These are phyloP conservation scores for Harpagifer antarcticus DNA, from an alignment of 2,797 vertebrate genomes.

Conservation along the genomic window DNA sequence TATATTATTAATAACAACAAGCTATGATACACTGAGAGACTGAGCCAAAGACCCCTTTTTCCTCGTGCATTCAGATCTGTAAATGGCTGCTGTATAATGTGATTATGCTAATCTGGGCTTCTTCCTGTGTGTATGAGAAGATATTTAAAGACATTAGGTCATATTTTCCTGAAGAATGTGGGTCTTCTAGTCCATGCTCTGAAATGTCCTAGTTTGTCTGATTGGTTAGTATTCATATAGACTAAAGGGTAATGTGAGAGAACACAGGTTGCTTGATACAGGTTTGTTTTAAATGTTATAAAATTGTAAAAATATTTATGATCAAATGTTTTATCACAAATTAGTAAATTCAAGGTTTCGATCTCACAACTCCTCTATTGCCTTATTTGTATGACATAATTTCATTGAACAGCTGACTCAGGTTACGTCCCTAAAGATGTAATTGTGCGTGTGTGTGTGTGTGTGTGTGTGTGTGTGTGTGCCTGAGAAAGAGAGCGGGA, in stretches of 20 bases:
- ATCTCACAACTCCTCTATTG: background rate
- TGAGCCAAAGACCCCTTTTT: conserved; percentile 10
- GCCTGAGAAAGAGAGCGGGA: conserved; percentile 9
- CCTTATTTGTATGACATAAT: conserved; percentile 39
- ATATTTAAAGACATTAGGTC: conserved; percentile 78
- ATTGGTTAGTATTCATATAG: conserved; percentile 27
- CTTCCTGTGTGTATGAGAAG: conserved; percentile 58
- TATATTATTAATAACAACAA: background rate
- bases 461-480: background rate
- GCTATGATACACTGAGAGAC: conserved; percentile 28
- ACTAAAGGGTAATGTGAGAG: background rate
- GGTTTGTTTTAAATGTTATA: background rate
- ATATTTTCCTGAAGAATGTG: conserved; percentile 76
- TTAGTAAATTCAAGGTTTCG: conserved; percentile 1
- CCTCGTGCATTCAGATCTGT: conserved; percentile 15
- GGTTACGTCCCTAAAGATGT: conserved; percentile 56
- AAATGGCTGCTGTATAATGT: conserved; percentile 37
- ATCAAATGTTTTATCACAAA: background rate
- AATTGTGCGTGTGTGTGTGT: background rate
- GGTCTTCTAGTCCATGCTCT: conserved; percentile 67
- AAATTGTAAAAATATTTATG: background rate
- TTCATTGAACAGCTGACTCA: conserved; percentile 47
- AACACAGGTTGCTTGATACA: background rate
- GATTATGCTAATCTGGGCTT: conserved; percentile 50
- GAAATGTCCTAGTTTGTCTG: conserved; percentile 70